These are phyloP conservation scores for Torymus auratus DNA, from an alignment of 2,888 invertebrate species.

Conservation along the genomic window DNA sequence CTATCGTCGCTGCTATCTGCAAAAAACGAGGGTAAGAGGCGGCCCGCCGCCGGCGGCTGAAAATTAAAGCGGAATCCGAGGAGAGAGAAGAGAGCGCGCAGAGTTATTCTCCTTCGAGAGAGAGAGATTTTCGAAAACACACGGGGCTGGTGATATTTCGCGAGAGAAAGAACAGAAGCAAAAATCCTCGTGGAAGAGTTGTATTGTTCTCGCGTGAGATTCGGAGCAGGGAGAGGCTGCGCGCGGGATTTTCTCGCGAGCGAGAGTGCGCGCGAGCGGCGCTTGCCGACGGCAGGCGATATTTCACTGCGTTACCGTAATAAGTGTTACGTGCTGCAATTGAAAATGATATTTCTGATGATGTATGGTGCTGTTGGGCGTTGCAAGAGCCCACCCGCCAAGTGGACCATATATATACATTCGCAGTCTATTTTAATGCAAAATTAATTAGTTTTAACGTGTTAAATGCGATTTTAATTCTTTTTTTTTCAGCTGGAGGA, in stretches of 20 bases:
- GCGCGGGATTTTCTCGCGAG: conserved; percentile 19
- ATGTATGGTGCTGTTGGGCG: background rate
- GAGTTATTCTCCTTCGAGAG: background rate
- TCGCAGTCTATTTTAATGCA: background rate
- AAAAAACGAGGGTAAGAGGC: conserved; percentile 50
- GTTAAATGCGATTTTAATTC: background rate
- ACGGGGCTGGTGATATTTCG: background rate
- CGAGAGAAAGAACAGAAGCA: conserved; percentile 32
- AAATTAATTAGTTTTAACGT: conserved; percentile 21
- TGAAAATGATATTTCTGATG: conserved; percentile 31
- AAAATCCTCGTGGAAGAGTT: conserved; percentile 24
- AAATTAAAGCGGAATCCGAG: conserved; percentile 20
- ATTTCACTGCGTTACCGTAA: conserved; percentile 21
- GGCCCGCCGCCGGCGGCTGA: conserved; percentile 18
- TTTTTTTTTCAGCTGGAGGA: no score
- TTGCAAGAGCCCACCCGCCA: background rate
- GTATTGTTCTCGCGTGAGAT: conserved; percentile 35
- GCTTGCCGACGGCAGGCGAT: conserved; percentile 52
- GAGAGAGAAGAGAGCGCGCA: background rate
- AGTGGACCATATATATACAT: no score
- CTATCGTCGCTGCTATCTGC: conserved; percentile 56
- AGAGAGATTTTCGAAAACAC: conserved; percentile 1
- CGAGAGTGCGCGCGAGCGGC: background rate
- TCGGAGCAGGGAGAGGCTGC: conserved; percentile 1
- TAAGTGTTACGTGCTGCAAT: conserved; percentile 8